Evolutionary conservation across 2,113 vertebrate species (phyloP).

Genomic region (Dicentrarchus labrax): DNA sequence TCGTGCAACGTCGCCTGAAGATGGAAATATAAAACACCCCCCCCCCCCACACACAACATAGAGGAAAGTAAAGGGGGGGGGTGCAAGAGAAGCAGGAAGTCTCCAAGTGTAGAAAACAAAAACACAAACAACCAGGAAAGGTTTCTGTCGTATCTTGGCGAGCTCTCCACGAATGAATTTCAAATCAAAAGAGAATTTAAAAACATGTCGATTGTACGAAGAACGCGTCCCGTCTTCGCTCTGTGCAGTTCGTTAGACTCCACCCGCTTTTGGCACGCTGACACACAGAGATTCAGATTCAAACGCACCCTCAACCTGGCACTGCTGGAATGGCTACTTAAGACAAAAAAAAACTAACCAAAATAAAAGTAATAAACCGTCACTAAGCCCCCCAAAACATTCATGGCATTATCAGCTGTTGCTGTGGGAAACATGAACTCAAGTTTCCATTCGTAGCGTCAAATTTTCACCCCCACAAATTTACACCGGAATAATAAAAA

Average conservation of each 20-base stretch:
- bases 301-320: conserved; percentile 65
- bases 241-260: conserved; percentile 32
- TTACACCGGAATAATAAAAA: conserved; percentile 43
- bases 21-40: conserved; percentile 32
- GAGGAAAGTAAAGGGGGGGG: not conserved
- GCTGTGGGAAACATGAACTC: not conserved
- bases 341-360: conserved; percentile 39
- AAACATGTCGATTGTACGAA: conserved; percentile 19
- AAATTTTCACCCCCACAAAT: conserved; percentile 13
- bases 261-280: conserved; percentile 73
- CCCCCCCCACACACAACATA: too few species aligned
- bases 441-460: conserved; percentile 17
- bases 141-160: conserved; percentile 13
- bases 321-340: conserved; percentile 58
- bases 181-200: not conserved
- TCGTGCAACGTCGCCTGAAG: conserved; percentile 53
- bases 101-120: conserved; percentile 18
- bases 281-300: conserved; percentile 22
- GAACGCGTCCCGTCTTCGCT: conserved; percentile 5
- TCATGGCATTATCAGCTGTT: conserved; percentile 9
- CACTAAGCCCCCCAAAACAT: conserved; percentile 1
- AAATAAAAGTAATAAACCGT: not conserved
- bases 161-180: conserved; percentile 15
- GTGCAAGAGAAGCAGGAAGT: not conserved
- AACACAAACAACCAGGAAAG: not conserved